These are phyloP conservation scores for Leptobrachium leishanense DNA, from an alignment of 2,113 vertebrate genomes.

Conservation along the genomic window DNA sequence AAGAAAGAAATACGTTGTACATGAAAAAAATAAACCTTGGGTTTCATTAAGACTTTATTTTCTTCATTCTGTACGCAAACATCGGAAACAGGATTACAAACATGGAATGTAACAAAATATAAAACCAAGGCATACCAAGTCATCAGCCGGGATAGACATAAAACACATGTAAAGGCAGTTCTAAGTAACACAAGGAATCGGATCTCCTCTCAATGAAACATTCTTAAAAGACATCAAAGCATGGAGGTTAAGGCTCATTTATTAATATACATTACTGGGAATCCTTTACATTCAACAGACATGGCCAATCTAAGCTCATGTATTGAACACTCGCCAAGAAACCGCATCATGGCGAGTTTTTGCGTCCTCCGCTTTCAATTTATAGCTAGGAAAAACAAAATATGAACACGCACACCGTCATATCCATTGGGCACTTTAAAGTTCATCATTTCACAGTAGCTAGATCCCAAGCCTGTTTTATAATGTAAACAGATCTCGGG, in stretches of 20 bases:
- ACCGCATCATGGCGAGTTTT: not conserved
- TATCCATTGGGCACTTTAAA: not conserved
- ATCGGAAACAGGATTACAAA: constrained; percentile 56
- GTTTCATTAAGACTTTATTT: constrained; percentile 55
- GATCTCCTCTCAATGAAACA: constrained; percentile 49
- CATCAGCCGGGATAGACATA: constrained; percentile 52
- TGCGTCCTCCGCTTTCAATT: not conserved
- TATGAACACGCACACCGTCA: not conserved
- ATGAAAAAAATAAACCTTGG: too few relatives aligned
- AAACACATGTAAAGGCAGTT: constrained; percentile 51
- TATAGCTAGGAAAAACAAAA: not conserved
- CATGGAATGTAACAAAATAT: constrained; percentile 72
- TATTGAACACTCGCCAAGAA: not conserved
- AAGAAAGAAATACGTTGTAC: too few relatives aligned
- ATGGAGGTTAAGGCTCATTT: constrained; percentile 65
- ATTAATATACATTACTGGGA: constrained; percentile 64
- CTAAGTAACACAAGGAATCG: constrained; percentile 34
- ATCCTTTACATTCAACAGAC: constrained; percentile 67
- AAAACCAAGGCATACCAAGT: constrained; percentile 35
- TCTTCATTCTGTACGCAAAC: constrained; percentile 58
- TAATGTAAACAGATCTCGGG: too few relatives aligned
- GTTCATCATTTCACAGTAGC: not conserved
- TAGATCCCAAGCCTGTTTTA: too few relatives aligned
- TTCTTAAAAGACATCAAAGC: constrained; percentile 60
- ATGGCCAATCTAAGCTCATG: constrained; percentile 53